Conservation (phyloP, 2,113 vertebrate genomes). For the Petroica traversi region DNA sequence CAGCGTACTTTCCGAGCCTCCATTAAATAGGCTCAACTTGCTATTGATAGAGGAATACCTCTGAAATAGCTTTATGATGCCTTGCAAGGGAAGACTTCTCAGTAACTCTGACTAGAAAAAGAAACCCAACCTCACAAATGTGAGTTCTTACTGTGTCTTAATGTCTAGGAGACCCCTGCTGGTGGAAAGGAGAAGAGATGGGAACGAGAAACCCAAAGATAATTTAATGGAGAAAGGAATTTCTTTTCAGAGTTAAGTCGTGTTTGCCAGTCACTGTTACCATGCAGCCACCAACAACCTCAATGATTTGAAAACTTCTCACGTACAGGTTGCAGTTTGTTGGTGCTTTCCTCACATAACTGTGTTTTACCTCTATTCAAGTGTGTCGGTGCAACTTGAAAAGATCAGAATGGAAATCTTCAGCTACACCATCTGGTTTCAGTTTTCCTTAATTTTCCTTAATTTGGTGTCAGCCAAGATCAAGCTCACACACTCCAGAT, state of each 20-base stretch:
- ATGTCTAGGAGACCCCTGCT: slow-evolving; percentile 21
- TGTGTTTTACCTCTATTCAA: background rate
- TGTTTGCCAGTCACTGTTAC: background rate
- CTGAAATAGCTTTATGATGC: background rate
- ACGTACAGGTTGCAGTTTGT: background rate
- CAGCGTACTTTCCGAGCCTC: background rate
- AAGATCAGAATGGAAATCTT: background rate
- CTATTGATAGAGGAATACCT: background rate
- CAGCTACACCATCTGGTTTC: background rate
- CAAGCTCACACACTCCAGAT: background rate
- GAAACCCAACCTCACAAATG: background rate
- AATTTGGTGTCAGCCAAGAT: background rate
- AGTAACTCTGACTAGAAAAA: background rate
- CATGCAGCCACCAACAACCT: background rate
- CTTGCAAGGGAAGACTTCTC: background rate
- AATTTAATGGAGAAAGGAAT: background rate
- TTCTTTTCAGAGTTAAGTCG: background rate
- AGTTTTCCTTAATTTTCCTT: background rate
- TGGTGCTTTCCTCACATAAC: background rate
- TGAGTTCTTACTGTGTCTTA: background rate
- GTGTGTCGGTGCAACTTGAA: background rate
- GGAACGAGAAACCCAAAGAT: background rate
- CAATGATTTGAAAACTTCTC: background rate
- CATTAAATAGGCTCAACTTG: background rate
- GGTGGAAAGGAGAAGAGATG: background rate